A percentile compares a stretch with the other conserved stretches of the same genome.
Conservation (phyloP, 2,888 invertebrate genomes). For the Agrilus mali region DNA sequence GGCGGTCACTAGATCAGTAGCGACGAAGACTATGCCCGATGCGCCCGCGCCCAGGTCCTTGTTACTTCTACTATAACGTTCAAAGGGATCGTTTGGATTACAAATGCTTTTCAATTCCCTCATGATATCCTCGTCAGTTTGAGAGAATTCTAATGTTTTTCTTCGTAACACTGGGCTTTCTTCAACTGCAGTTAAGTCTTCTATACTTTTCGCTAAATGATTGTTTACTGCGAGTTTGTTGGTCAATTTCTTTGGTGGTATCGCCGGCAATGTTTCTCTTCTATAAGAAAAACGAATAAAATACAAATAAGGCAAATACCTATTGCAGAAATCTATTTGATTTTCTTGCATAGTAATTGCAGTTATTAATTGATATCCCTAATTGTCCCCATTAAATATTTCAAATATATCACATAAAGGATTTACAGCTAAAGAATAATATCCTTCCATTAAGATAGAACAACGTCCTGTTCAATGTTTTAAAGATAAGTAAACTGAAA, state of each 20-base stretch:
- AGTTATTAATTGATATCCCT: too few relatives aligned
- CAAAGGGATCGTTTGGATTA: constrained; percentile 67
- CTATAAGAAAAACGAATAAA: constrained; percentile 15
- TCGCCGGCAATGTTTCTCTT: constrained; percentile 44
- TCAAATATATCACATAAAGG: too few relatives aligned
- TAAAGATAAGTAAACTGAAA: too few relatives aligned
- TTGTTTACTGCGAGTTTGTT: constrained; percentile 18
- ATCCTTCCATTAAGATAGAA: too few relatives aligned
- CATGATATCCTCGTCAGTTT: constrained; percentile 61
- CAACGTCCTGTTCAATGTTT: too few relatives aligned
- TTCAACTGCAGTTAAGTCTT: constrained; percentile 32
- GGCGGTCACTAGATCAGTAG: constrained; percentile 59
- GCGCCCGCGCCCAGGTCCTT: constrained; percentile 87
- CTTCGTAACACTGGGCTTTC: constrained; percentile 42
- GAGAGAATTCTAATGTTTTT: constrained; percentile 32
- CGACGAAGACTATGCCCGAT: constrained; percentile 85
- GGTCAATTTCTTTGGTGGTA: constrained; percentile 34
- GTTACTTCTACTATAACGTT: constrained; percentile 61
- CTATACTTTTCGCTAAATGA: constrained; percentile 31
- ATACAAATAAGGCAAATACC: too few relatives aligned
- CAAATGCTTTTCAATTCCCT: constrained; percentile 64
- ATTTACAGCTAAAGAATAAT: too few relatives aligned
- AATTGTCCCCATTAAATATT: too few relatives aligned
- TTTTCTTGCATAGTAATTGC: too few relatives aligned
- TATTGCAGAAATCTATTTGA: too few relatives aligned